Percentiles rank a stretch among this genome's conserved stretches.
Evolutionary conservation across 2,113 vertebrate genomes (phyloP).

Genomic region (Hippocampus comes): DNA sequence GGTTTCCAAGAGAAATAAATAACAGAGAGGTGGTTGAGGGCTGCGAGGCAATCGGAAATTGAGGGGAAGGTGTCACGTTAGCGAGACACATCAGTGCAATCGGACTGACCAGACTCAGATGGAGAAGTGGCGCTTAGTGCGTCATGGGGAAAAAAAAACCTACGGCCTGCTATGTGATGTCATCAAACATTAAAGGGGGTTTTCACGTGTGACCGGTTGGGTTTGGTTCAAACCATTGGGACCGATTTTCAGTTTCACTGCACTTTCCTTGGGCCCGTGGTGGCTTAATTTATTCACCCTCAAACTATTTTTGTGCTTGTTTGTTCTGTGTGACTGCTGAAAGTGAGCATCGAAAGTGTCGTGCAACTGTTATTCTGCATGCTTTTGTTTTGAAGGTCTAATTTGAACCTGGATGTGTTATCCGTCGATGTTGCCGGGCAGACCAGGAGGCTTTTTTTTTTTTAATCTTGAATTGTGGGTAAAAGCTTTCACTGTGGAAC

Average conservation of each 20-base stretch:
- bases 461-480: too few species aligned
- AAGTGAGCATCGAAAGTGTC: background rate
- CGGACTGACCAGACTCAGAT: background rate
- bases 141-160: background rate
- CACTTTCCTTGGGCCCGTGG: too few species aligned
- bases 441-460: background rate
- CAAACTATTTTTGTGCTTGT: too few species aligned
- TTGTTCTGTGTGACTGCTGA: too few species aligned
- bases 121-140: background rate
- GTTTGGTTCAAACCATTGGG: background rate
- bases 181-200: background rate
- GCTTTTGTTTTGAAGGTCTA: background rate
- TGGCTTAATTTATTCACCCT: too few species aligned
- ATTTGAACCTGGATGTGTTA: background rate
- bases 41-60: background rate
- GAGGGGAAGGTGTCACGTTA: background rate
- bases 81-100: background rate
- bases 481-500: too few species aligned
- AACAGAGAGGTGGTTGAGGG: background rate
- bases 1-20: background rate
- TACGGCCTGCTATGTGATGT: too few species aligned
- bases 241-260: too few species aligned
- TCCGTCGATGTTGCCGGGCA: background rate
- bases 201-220: background rate
- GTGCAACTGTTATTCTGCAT: background rate